A percentile compares a stretch with the other conserved stretches of the same genome.
Evolutionary conservation across 2,113 vertebrate species (phyloP).

Genomic region (Percina caprodes): DNA sequence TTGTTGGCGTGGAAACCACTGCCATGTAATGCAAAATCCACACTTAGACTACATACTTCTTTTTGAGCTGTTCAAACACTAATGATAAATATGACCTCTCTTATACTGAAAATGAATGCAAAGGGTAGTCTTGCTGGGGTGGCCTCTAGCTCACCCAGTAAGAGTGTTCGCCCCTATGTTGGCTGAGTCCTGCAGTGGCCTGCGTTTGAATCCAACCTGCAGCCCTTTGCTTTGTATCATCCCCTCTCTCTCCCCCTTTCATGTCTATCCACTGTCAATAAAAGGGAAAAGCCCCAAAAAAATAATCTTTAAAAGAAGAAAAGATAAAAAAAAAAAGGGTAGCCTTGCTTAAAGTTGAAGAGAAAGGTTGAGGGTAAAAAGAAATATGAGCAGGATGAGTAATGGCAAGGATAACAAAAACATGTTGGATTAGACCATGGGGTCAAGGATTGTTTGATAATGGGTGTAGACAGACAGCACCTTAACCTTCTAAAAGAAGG

Average conservation of each 20-base stretch:
- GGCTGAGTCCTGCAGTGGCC: too few species aligned
- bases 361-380: neutral
- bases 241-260: too few species aligned
- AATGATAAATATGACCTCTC: neutral
- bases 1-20: neutral
- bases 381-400: neutral
- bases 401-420: too few species aligned
- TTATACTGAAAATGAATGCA: neutral
- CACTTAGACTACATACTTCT: neutral
- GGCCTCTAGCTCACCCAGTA: too few species aligned
- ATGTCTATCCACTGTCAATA: too few species aligned
- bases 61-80: neutral
- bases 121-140: neutral
- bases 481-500: neutral
- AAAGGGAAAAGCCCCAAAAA: too few species aligned
- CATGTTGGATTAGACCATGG: neutral
- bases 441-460: neutral
- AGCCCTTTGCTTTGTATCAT: too few species aligned
- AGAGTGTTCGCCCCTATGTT: too few species aligned
- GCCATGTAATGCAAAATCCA: neutral
- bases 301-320: too few species aligned
- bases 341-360: neutral
- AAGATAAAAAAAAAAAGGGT: neutral
- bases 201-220: too few species aligned
- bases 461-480: neutral